phyloP scores from a whole-genome alignment of 2,888 invertebrate genomes.

The Eristalis arbustorum region DNA sequence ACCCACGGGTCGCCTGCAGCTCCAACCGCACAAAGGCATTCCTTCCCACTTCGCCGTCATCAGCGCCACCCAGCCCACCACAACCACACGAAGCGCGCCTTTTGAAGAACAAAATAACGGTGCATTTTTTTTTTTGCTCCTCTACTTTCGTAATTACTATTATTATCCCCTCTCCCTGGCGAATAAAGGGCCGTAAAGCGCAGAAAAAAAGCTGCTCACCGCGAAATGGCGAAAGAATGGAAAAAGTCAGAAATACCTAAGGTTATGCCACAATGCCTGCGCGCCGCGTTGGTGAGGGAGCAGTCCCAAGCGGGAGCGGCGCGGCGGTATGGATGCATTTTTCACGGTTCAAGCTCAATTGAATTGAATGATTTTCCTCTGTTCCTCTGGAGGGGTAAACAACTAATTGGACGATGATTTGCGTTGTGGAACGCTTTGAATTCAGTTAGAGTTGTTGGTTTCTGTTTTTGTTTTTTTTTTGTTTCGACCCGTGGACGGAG shows the following conservation, averaged over 20 bases:
- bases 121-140: constrained; percentile 34
- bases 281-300: neutral
- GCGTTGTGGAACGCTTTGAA: constrained; percentile 8
- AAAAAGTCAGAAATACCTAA: constrained; percentile 49
- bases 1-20: neutral
- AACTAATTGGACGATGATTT: constrained; percentile 28
- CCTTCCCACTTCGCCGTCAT: neutral
- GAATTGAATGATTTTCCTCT: neutral
- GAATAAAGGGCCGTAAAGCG: constrained; percentile 22
- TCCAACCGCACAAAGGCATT: neutral
- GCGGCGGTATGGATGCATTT: neutral
- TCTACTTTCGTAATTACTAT: constrained; percentile 52
- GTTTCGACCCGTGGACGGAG: neutral
- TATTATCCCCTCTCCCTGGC: constrained; percentile 42
- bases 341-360: constrained; percentile 6
- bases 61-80: neutral
- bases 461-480: neutral
- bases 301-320: neutral
- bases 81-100: neutral
- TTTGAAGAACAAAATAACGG: constrained; percentile 10
- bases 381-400: neutral
- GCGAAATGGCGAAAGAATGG: constrained; percentile 31
- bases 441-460: neutral
- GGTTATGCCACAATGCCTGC: constrained; percentile 43
- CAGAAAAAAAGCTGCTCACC: constrained; percentile 17